Evolutionary conservation across 2,113 vertebrate genomes (phyloP).

Genomic region (Panthera leo): DNA sequence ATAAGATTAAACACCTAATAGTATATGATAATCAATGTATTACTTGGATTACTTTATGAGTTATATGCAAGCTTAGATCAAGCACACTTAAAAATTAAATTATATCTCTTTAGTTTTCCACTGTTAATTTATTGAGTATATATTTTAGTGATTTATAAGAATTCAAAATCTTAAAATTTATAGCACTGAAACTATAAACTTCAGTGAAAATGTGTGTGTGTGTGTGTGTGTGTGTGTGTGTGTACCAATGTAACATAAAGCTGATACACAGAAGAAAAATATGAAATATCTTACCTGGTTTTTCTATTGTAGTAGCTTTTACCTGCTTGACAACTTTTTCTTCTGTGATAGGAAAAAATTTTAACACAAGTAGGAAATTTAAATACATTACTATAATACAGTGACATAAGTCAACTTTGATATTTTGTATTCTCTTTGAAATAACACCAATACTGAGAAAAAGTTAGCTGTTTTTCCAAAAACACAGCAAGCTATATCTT

Average conservation of each 20-base stretch:
- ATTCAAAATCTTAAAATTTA: not conserved
- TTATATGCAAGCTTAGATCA: not conserved
- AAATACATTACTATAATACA: slow-evolving; percentile 16
- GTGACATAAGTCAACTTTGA: slow-evolving; percentile 30
- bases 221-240: not conserved
- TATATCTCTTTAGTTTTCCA: not conserved
- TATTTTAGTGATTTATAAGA: not conserved
- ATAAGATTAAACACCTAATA: not conserved
- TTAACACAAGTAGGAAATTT: slow-evolving; percentile 58
- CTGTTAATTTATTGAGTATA: not conserved
- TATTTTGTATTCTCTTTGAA: slow-evolving; percentile 43
- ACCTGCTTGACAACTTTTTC: slow-evolving; percentile 80
- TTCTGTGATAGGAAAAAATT: slow-evolving; percentile 74
- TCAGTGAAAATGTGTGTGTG: not conserved
- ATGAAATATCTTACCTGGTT: slow-evolving; percentile 74
- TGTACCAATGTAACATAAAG: not conserved
- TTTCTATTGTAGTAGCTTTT: slow-evolving; percentile 75
- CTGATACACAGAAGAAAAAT: not conserved
- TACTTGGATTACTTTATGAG: not conserved
- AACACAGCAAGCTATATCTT: not conserved
- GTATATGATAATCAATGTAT: not conserved
- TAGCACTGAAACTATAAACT: not conserved
- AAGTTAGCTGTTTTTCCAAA: not conserved
- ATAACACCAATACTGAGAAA: not conserved
- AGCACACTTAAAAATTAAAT: not conserved